A percentile compares a stretch with the other conserved stretches of the same genome.
Conservation (phyloP, 2,888 invertebrate species). For the Eurytoma adleriae region DNA sequence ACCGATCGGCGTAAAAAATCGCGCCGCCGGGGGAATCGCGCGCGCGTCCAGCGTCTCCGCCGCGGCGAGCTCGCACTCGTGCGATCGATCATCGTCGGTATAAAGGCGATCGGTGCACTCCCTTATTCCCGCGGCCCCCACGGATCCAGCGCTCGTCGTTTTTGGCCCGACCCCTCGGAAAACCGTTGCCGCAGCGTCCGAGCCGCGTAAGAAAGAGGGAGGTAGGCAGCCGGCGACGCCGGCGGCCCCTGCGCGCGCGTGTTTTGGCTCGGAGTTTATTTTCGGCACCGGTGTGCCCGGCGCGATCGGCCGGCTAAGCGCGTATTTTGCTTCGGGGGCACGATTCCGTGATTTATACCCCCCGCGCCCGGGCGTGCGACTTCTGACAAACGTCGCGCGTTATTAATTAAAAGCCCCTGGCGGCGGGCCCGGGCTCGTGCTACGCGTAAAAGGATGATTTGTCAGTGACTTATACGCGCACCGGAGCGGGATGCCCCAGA, state of each 20-base stretch:
- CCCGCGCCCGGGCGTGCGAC: conserved; percentile 51
- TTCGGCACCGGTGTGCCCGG: conserved; percentile 35
- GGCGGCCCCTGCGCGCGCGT: neutral
- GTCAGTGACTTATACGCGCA: conserved; percentile 16
- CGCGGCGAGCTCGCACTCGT: too few relatives aligned
- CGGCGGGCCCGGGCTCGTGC: neutral
- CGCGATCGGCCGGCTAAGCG: conserved; percentile 21
- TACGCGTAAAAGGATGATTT: conserved; percentile 40
- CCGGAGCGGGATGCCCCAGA: neutral
- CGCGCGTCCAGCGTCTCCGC: too few relatives aligned
- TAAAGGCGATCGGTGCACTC: too few relatives aligned
- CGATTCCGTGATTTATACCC: conserved; percentile 53
- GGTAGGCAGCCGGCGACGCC: neutral
- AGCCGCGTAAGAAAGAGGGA: neutral
- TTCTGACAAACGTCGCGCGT: conserved; percentile 33
- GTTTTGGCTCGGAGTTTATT: conserved; percentile 52
- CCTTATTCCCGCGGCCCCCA: too few relatives aligned
- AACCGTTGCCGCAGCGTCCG: too few relatives aligned
- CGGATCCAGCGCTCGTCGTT: too few relatives aligned
- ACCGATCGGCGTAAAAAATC: too few relatives aligned
- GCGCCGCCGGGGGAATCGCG: too few relatives aligned
- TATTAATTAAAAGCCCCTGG: conserved; percentile 45
- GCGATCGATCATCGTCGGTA: too few relatives aligned
- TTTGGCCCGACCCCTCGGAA: too few relatives aligned
- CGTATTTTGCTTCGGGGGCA: conserved; percentile 51